Evolutionary conservation across 53 echinoderm and acorn worm genomes (phyloP).

Genomic region (Paracentrotus lividus): DNA sequence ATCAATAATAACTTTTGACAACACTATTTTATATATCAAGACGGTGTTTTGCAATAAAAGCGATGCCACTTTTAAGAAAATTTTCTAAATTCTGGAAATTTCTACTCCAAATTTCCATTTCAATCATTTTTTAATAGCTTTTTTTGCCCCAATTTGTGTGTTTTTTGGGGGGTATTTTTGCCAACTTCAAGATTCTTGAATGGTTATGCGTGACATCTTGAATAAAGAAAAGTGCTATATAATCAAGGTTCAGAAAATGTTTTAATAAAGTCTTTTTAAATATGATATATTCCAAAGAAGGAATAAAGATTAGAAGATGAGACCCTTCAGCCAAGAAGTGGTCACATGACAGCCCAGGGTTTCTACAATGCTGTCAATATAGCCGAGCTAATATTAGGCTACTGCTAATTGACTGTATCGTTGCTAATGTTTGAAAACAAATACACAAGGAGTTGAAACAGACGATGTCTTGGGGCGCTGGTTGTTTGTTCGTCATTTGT

Average conservation of each 20-base stretch:
- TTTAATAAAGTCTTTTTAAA: not conserved
- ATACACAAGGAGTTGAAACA: slow-evolving; percentile 63
- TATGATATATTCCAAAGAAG: not conserved
- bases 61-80: too few species aligned
- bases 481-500: slow-evolving; percentile 50
- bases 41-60: too few species aligned
- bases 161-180: too few species aligned
- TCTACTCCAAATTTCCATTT: too few species aligned
- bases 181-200: too few species aligned
- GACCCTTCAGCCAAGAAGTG: not conserved
- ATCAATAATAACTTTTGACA: too few species aligned
- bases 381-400: slow-evolving; percentile 63
- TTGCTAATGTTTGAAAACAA: slow-evolving; percentile 68
- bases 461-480: slow-evolving; percentile 49
- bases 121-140: too few species aligned
- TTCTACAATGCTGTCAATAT: not conserved
- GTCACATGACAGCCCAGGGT: not conserved
- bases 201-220: too few species aligned
- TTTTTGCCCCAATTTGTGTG: too few species aligned
- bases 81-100: too few species aligned
- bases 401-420: slow-evolving; percentile 66
- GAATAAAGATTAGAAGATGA: not conserved
- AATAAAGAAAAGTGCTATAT: too few species aligned
- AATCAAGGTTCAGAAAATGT: not conserved
- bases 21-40: too few species aligned